A percentile compares a stretch with the other conserved stretches of the same genome.
phyloP scores from a whole-genome alignment of 2,113 vertebrate genomes.

The Tympanuchus pallidicinctus region DNA sequence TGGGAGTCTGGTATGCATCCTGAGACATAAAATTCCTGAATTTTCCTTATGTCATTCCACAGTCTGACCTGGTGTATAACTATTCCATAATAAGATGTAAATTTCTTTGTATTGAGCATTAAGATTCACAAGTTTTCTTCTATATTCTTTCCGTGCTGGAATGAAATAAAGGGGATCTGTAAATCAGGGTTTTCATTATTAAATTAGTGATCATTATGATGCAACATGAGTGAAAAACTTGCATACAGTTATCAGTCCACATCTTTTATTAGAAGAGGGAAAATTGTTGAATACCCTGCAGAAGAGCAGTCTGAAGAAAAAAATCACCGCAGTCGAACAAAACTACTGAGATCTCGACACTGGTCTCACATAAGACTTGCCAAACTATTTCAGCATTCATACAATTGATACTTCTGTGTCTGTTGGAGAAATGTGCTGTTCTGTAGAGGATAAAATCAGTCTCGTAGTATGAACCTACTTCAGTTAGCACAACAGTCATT shows the following conservation, averaged over 20 bases:
- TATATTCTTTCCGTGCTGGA: not conserved
- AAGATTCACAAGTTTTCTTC: not conserved
- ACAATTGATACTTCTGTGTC: not conserved
- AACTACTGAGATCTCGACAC: not conserved
- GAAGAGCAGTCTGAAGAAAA: conserved; percentile 3
- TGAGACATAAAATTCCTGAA: conserved; percentile 45
- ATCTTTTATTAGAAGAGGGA: conserved; percentile 7
- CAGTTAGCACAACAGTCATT: not conserved
- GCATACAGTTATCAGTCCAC: not conserved
- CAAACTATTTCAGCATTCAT: conserved; percentile 39
- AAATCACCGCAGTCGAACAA: not conserved
- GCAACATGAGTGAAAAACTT: conserved; percentile 2
- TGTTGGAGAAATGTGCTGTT: conserved; percentile 22
- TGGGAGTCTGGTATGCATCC: conserved; percentile 8
- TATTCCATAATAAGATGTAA: conserved; percentile 59
- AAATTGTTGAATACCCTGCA: conserved; percentile 4
- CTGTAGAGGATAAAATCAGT: conserved; percentile 26
- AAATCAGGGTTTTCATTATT: conserved; percentile 35
- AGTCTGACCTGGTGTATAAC: conserved; percentile 50
- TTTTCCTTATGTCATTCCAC: conserved; percentile 45
- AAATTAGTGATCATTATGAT: conserved; percentile 43
- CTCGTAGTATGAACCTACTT: conserved; percentile 18
- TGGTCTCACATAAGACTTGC: conserved; percentile 4
- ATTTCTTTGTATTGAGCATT: conserved; percentile 28
- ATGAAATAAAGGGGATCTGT: conserved; percentile 38